Base-by-base conservation (phyloP, 2,113 vertebrate species). In the Bostrychus sinensis region DNA sequence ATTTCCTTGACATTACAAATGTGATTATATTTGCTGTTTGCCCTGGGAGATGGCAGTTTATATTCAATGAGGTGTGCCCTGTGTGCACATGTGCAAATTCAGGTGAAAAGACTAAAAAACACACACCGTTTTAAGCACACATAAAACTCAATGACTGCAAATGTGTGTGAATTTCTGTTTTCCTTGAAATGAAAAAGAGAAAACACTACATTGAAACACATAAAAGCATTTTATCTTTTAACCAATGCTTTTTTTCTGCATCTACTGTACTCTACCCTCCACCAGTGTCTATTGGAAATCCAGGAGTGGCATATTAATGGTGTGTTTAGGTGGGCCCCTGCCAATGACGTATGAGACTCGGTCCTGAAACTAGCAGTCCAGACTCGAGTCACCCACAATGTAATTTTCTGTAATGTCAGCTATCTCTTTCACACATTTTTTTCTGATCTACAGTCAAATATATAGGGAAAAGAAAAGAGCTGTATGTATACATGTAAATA, bases 1-100 rank as follows among this genome's bases (percentile, higher is more conserved):
- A 84, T 86, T 91, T 89, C 80, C 73, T 82, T 81, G 78, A 80
- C 84, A 87, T 87, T 86, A 88, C 86, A 86, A 86, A 82, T 80
- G 82, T 79, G 79, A 91, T 87, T 89, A 80, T 88, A 82, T 85
- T 81, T 86, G 70, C 71, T 82, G 85, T 91, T 92, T 88, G 83
- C 80, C 70, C 67, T 42, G 28, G 78, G 81, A 81, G 66, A 73
- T 73, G 83, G 81, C 89, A 77, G 88, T 87, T 88, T 86, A 76
- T 76, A 81, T 86, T 89, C 75, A 81, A 72, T 76, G 59, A 82
- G 62, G 64, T 74, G 57, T 65, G 46, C 39, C 41, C 9, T 28
- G 45, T 46, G 48, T 16, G 51, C 39, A 45, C 22, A 46, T 63
- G 55, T 56, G 42, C 54, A 43, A 48, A 48, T 55, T 43, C 32